Evolutionary conservation across 1,140 invertebrate species (phyloP), one percentile per base, ranked within the genome.

Genomic region (Saccostrea glomerata): DNA sequence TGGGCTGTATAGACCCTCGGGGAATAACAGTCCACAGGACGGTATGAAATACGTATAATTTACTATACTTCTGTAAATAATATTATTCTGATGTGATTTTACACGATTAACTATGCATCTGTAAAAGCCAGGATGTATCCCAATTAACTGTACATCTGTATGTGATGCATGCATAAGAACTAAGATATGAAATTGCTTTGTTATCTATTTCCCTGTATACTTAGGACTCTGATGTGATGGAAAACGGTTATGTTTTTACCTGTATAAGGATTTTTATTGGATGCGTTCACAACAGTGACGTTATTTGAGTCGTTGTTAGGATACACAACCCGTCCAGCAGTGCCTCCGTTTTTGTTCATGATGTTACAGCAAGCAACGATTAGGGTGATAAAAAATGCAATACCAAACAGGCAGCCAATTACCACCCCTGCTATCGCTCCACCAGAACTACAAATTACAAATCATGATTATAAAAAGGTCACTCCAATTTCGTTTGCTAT

Each of bases 291-390:
- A 30, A 77, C 30, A 5, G 70, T 77, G 25, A 77, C 70, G 25
- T 77, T 77, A 9, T 12, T 25, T 23, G 13, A 36, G 25, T 11
- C 70, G 25, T 77, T 77, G 70, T 77, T 77, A 77, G 70, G 70
- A 25, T 77, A 77, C 3, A 77, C 70, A 77, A 77, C 70, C 5
- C 70, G 23, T 30, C 70, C 70, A 3, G 70, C 15, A 6, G 12
- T 36, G 25, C 70, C 70, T 36, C 70, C 36, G 15, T 77, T 77
- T 30, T 77, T 77, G 25, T 77, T 77, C 70, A 77, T 30, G 11
- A 77, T 36, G 11, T 77, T 77, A 36, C 70, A 77, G 70, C 70
- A 77, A 25, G 36, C 70, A 25, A 77, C 70, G 15, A 77, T 77
- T 2, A 77, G 4, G 11, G 25, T 12, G 13, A 25, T 36, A 30